Evolutionary conservation across 1,140 invertebrate species (phyloP).

Genomic region (Halictus rubicundus): DNA sequence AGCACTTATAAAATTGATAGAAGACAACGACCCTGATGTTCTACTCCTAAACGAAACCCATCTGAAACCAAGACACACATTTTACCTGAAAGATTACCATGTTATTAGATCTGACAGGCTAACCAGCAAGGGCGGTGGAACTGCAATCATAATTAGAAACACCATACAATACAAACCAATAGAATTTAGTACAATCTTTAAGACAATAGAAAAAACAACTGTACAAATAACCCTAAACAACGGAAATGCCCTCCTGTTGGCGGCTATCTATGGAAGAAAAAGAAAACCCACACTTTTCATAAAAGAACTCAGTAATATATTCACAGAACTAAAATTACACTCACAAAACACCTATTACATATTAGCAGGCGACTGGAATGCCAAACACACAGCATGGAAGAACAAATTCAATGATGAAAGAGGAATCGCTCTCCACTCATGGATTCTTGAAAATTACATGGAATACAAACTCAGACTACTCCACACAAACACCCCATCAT

Average conservation of each 20-base stretch:
- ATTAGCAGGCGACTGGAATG: neutral
- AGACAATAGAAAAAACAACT: neutral
- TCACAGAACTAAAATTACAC: neutral
- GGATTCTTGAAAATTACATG: neutral
- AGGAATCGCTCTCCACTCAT: neutral
- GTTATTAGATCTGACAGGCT: neutral
- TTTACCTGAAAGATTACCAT: neutral
- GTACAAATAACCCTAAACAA: neutral
- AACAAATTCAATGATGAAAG: too few relatives aligned
- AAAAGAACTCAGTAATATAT: neutral
- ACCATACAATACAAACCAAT: neutral
- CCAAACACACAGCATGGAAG: neutral
- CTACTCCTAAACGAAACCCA: too few relatives aligned
- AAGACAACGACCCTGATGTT: neutral
- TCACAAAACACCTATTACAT: neutral
- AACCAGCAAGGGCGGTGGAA: neutral
- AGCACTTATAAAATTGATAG: neutral
- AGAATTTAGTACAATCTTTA: too few relatives aligned
- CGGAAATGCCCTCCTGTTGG: neutral
- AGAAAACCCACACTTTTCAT: neutral
- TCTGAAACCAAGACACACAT: neutral
- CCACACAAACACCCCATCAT: neutral
- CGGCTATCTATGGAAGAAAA: neutral
- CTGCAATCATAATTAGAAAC: neutral
- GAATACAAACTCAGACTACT: neutral